Base-by-base conservation (phyloP, 2,888 invertebrate genomes). In the Tinea semifulvella region DNA sequence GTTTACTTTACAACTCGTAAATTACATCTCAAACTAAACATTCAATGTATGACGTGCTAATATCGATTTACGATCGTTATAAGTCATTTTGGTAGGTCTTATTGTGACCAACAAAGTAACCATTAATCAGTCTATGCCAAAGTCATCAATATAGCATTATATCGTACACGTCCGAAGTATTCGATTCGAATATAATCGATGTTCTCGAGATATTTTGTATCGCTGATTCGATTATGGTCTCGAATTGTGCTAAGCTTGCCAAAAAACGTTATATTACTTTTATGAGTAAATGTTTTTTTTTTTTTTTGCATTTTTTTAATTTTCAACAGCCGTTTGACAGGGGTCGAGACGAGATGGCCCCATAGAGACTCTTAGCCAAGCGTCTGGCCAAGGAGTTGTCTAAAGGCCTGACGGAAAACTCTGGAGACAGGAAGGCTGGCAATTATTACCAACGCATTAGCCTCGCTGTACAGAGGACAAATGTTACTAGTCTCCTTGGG, bases 71-170 rank as follows among this genome's bases (percentile, higher is more conserved):
- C 10, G 2, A 3, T 13, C 11, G 13, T 36, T 8, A 14, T 36
- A 36, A 18, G 18, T 4, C 19, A 14, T 20, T 20, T 40, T 40
- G 19, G 40, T 40, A 13, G 36, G 22, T 40, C 14, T 22, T 61
- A 74, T 77, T 79, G 79, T 79, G 66, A 65, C 63, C 62, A 64
- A 65, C 60, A 67, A 64, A 63, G 65, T 56, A 58, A 69, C 68
- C 79, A 80, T 80, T 80, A 79, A 80, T 80, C 79, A 79, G 80
- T 77, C 79, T 79, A 68, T 67, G 63, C 70, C 56, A 60, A 19
- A 43, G 35, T 26, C 45, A 47, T 47, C 45, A 45, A 79, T 80
- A 79, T 72, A 77, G 60, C 70, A 76, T 75, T 75, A 74, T 68
- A 63, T 63, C 62, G 57, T 65, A 71, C 68, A 68, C 69, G 75